A percentile compares a stretch with the other conserved stretches of the same genome.
Conservation (phyloP, 1,140 invertebrate species). For the Diorhabda elongata region DNA sequence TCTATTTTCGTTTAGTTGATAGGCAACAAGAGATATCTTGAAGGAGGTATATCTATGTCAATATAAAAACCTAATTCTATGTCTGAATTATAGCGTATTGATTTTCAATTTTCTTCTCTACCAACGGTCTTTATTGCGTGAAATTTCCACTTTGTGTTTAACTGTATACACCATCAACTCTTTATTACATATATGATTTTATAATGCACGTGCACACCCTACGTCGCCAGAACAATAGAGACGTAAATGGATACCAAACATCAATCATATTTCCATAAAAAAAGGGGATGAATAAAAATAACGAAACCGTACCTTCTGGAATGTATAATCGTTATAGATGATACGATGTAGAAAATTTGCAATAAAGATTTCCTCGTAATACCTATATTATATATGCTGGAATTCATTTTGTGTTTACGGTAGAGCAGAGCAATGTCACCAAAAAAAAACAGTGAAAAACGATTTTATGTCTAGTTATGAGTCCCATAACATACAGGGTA, state of each 20-base stretch:
- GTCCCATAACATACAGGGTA: too few relatives aligned
- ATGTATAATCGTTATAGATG: constrained; percentile 3
- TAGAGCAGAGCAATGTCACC: too few relatives aligned
- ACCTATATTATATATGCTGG: too few relatives aligned
- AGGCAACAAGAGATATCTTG: too few relatives aligned
- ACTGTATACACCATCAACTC: not conserved
- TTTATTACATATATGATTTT: not conserved
- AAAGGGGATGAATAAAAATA: constrained; percentile 1
- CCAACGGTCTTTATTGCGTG: not conserved
- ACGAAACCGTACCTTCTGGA: not conserved
- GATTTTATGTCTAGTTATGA: too few relatives aligned
- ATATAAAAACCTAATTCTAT: not conserved
- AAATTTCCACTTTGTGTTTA: not conserved
- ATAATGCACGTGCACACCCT: not conserved
- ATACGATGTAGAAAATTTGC: not conserved
- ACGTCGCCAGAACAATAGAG: not conserved
- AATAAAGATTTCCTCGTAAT: too few relatives aligned
- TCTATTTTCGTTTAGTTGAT: too few relatives aligned
- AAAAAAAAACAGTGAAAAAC: too few relatives aligned
- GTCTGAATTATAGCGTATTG: not conserved
- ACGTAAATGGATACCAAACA: constrained; percentile 2
- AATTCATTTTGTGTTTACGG: too few relatives aligned
- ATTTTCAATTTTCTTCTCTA: not conserved
- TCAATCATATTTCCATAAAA: not conserved
- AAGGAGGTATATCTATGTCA: too few relatives aligned